Evolutionary conservation across 2,113 vertebrate species (phyloP).

Genomic region (Anhinga anhinga): DNA sequence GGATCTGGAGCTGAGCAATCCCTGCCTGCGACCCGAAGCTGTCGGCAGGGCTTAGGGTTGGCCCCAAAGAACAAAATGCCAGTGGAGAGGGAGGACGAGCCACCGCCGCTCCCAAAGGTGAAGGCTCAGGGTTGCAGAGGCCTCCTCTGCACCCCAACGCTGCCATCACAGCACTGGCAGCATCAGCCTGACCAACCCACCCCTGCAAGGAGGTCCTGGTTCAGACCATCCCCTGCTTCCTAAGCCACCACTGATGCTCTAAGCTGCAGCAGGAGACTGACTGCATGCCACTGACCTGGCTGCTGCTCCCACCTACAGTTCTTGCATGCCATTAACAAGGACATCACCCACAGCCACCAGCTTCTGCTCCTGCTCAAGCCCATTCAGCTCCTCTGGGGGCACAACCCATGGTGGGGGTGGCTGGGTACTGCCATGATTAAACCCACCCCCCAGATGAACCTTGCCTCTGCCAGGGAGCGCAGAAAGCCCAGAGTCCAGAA

Average conservation of each 20-base stretch:
- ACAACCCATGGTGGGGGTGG: fast-evolving
- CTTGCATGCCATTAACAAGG: fast-evolving
- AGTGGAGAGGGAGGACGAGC: fast-evolving
- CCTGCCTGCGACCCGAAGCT: neutral
- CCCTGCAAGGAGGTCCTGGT: neutral
- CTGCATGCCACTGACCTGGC: neutral
- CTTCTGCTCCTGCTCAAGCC: neutral
- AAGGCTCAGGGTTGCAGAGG: neutral
- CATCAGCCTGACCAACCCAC: neutral
- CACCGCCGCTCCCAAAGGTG: fast-evolving
- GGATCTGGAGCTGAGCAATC: neutral
- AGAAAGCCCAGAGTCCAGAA: neutral
- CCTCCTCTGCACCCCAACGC: neutral
- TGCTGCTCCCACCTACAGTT: neutral
- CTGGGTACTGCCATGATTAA: neutral
- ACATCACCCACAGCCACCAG: neutral
- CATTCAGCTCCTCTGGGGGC: neutral
- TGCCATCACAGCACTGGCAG: neutral
- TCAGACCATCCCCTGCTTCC: neutral
- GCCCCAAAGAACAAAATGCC: neutral
- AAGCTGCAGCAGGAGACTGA: neutral
- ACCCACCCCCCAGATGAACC: neutral
- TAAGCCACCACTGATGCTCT: neutral
- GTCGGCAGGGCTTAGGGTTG: neutral
- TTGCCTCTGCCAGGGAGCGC: neutral